Conservation (phyloP, 2,888 invertebrate genomes). For the Crematogaster levior region DNA sequence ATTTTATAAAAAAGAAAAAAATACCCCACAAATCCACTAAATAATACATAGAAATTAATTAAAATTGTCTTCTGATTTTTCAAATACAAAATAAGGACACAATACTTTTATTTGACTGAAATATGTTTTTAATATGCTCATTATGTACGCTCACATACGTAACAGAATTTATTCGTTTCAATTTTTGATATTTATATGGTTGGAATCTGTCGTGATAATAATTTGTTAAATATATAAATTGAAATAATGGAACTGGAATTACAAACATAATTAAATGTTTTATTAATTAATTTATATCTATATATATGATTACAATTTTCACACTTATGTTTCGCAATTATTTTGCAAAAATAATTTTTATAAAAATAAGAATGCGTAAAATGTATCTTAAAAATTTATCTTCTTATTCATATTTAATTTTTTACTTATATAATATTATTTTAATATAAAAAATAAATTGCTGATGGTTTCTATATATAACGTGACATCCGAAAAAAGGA, state of each 20-base stretch:
- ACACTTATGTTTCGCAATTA: neutral
- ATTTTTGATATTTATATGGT: neutral
- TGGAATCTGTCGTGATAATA: neutral
- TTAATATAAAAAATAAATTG: neutral
- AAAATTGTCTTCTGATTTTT: neutral
- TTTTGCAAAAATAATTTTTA: neutral
- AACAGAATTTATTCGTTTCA: neutral
- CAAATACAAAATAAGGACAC: neutral
- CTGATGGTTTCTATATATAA: neutral
- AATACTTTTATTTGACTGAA: neutral
- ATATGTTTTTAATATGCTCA: neutral
- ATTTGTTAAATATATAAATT: neutral
- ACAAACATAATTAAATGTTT: neutral
- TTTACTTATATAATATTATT: too few relatives aligned
- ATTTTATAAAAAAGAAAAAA: neutral
- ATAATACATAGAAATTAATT: neutral
- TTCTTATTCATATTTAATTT: conserved; percentile 18
- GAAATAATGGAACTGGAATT: neutral
- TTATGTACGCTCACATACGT: neutral
- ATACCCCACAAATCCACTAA: neutral
- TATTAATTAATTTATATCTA: neutral
- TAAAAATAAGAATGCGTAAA: neutral
- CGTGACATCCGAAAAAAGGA: too few relatives aligned
- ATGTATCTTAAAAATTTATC: neutral
- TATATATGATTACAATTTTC: neutral